These are phyloP conservation scores for Phyllotreta striolata DNA, from an alignment of 2,888 invertebrate species.

Conservation along the genomic window DNA sequence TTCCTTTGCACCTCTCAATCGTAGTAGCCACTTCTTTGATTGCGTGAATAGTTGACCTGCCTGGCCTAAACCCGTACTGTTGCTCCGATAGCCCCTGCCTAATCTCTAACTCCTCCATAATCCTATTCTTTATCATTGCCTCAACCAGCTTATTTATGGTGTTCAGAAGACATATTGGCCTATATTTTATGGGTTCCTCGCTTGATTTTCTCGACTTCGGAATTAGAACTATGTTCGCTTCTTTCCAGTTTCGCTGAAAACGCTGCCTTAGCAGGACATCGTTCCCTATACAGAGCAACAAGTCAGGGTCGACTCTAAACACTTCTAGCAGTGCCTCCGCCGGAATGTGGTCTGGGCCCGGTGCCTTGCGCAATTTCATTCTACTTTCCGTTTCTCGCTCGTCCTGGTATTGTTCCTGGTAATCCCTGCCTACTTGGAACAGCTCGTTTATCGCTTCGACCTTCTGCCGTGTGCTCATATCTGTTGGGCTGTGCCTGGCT, in stretches of 20 bases:
- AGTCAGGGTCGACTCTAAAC: neutral
- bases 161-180: no score
- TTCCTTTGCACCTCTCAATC: neutral
- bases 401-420: no score
- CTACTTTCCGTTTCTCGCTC: no score
- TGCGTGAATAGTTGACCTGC: slow-evolving; percentile 4
- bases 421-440: no score
- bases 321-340: slow-evolving; percentile 13
- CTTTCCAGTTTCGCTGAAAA: neutral
- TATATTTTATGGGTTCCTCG: no score
- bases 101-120: neutral
- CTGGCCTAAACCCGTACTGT: slow-evolving; percentile 5
- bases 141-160: neutral
- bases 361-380: slow-evolving; percentile 22
- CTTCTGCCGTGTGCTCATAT: no score
- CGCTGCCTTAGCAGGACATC: neutral
- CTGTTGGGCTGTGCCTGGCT: neutral
- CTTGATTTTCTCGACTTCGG: no score
- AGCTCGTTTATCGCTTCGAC: neutral
- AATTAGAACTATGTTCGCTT: slow-evolving; percentile 5
- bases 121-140: slow-evolving; percentile 6
- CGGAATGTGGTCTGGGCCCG: slow-evolving; percentile 31
- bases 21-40: neutral
- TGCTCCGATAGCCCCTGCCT: neutral
- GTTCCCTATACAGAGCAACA: neutral